Evolutionary conservation across 2,797 vertebrate species (phyloP), one percentile per base, ranked within the genome.

Genomic region (Brachyrhaphis roseni): DNA sequence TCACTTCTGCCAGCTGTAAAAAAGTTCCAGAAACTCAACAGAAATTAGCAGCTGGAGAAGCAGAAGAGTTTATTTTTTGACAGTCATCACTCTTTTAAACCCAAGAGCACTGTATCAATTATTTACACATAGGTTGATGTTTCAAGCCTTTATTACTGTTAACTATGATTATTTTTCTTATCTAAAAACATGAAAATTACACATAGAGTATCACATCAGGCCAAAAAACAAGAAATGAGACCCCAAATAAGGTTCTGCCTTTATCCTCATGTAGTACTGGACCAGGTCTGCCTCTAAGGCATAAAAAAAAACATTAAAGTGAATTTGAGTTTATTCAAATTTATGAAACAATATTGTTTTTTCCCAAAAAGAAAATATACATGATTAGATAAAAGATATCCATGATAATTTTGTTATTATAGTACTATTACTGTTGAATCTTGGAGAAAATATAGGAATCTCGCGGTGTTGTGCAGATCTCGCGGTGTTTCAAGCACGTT

Each of bases 401-500:
- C 23, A 26, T 53, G 23, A 53, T 53, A 1, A 53, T 26, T 8
- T 53, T 51, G 20, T 51, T 51, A 20, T 8, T 46, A 18, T 5
- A 47, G 15, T 5, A 47, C 4, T 47, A 47, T 47, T 18, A 18
- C 49, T 26, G 49, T 26, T 51, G 20, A 51, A 36, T 39, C 5
- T 26, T 71, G n/a, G 45, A 31, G n/a, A 3, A 5, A 34, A 8
- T 12, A 4, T 10, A 8, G 1, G 39, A 11, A 59, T 75, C 74
- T 75, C 74, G 51, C 55, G 41, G 15, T 26, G 34, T 20, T 39
- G 0, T 4, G 16, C 5, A 10, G 7, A 0, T 90, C 85, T 86
- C 91, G 90, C 87, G 90, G 1, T 77, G 28, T 79, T 18, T 0
- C 0, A 0, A 3, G 28, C 39, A 28, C 12, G 73, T 51, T 43